These are phyloP conservation scores for Alexandromys fortis DNA, from an alignment of 2,113 vertebrate species.

Conservation along the genomic window DNA sequence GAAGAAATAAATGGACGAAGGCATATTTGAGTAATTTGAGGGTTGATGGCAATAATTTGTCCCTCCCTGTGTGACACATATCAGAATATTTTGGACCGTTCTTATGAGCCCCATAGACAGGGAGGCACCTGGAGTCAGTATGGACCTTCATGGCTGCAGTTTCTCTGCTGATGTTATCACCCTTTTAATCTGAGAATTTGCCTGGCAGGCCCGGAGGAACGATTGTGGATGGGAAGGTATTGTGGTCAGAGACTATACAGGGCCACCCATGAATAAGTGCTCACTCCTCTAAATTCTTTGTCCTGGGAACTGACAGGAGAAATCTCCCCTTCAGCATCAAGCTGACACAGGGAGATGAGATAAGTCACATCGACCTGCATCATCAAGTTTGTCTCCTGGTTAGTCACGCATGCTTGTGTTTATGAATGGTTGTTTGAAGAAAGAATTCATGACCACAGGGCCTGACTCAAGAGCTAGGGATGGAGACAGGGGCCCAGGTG, in stretches of 20 bases:
- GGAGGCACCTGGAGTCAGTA: accelerated
- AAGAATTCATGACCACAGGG: slow-evolving; percentile 43
- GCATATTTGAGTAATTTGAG: background rate
- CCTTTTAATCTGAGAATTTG: background rate
- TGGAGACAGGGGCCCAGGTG: background rate
- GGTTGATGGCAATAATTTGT: background rate
- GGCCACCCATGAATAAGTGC: background rate
- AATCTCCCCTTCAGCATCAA: background rate
- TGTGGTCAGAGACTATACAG: background rate
- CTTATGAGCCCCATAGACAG: no score
- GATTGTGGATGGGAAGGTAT: background rate
- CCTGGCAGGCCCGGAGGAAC: background rate
- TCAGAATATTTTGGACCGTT: background rate
- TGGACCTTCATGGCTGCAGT: no score
- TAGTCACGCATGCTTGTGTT: slow-evolving; percentile 5
- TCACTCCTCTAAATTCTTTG: background rate
- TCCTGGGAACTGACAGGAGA: background rate
- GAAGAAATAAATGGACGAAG: background rate
- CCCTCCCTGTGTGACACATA: accelerated
- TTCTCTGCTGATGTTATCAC: background rate
- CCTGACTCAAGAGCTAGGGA: background rate
- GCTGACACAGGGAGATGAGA: background rate
- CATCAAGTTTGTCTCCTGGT: background rate
- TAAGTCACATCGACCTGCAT: background rate
- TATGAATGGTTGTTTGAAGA: background rate